These are phyloP conservation scores for Drosophila prolongata DNA, from an alignment of 2,888 invertebrate species.

Conservation along the genomic window DNA sequence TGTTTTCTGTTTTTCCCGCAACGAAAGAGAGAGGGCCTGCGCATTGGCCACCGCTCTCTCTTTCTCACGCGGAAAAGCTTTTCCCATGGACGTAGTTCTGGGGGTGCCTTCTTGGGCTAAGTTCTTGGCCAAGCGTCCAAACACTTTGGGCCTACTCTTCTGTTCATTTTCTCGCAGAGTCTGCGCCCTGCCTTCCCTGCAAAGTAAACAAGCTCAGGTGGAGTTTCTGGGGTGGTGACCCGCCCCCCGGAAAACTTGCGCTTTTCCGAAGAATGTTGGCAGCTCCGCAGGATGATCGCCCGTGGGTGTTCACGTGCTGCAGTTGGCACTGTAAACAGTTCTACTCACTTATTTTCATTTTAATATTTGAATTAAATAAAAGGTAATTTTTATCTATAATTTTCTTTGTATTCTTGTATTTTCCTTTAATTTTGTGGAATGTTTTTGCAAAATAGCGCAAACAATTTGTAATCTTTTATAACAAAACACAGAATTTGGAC, in stretches of 20 bases:
- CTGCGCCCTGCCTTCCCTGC: conserved; percentile 22
- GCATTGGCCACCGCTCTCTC: conserved; percentile 29
- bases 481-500: too few relatives aligned
- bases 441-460: too few relatives aligned
- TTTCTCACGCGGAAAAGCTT: conserved; percentile 45
- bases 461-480: too few relatives aligned
- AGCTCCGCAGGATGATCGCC: conserved; percentile 16
- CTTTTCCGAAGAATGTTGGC: conserved; percentile 11
- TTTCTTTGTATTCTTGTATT: too few relatives aligned
- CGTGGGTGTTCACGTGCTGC: conserved; percentile 36
- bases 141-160: background rate
- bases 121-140: background rate
- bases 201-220: conserved; percentile 37
- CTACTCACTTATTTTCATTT: too few relatives aligned
- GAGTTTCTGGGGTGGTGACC: conserved; percentile 8
- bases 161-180: conserved; percentile 12
- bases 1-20: conserved; percentile 48
- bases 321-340: conserved; percentile 5
- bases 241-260: background rate
- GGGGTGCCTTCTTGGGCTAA: background rate
- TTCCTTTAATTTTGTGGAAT: too few relatives aligned
- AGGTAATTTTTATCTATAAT: too few relatives aligned
- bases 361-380: too few relatives aligned
- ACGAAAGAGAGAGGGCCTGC: conserved; percentile 50
- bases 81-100: conserved; percentile 39